Base-by-base conservation (phyloP, 2,888 invertebrate species). In the Bembecia ichneumoniformis region DNA sequence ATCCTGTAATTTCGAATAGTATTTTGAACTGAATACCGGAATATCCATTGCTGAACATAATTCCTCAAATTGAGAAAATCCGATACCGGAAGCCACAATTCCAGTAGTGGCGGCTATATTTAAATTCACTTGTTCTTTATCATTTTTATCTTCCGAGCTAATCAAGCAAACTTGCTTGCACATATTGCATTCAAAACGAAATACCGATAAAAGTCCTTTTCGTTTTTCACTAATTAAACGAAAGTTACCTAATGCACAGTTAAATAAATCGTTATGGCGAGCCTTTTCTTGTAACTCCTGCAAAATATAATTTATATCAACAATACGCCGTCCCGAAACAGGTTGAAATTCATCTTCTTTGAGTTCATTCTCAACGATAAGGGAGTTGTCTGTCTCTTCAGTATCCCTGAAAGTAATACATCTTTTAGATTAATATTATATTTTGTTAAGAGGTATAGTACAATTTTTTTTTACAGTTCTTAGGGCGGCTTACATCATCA, bases 131-230 rank as follows among this genome's bases (percentile, higher is more conserved):
- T 44, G 35, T 45, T 44, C 43, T 14, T 44, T 43, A 13, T 49
- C 45, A 13, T 44, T 49, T 45, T 49, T 49, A 49, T 49, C 45
- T 44, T 45, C 45, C n/a, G n/a, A n/a, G n/a, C n/a, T n/a, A n/a
- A n/a, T n/a, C n/a, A n/a, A n/a, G n/a, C n/a, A n/a, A n/a, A n/a
- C n/a, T 28, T 49, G 45, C 44, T 34, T 44, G 45, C 35, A 45
- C 49, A 49, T 34, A 17, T 44, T 44, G 45, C 49, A 49, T 10
- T 45, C 49, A 35, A 45, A 45, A 35, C 35, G 44, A 49, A 49
- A 49, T 28, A 43, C 48, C n/a, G 48, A 48, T 48, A 34, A 43
- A n/a, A 43, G n/a, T 7, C 43, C 43, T n/a, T 10, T n/a, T 43
- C n/a, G 43, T 10, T 43, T 10, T 43, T 43, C 49, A 35, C 45